phyloP scores from a whole-genome alignment of 2,888 invertebrate species.

The Protophormia terraenovae region DNA sequence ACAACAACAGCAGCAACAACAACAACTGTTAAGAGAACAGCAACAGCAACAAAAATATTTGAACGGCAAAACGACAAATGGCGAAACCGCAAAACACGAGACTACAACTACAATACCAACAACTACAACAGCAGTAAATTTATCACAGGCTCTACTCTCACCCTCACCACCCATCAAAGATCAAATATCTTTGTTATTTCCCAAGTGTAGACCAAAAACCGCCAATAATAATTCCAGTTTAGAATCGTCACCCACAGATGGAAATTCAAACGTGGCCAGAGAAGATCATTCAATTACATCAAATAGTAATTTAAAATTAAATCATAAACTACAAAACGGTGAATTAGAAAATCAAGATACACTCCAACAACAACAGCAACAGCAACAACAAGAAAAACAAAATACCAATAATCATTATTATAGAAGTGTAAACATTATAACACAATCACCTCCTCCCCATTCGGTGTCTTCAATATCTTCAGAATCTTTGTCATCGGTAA shows the following conservation, averaged over 20 bases:
- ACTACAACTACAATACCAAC: conserved; percentile 68
- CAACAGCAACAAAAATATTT: conserved; percentile 55
- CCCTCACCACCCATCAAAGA: conserved; percentile 84
- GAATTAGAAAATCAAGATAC: conserved; percentile 31
- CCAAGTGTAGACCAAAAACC: conserved; percentile 90
- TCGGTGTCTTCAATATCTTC: conserved; percentile 80
- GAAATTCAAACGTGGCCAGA: conserved; percentile 43
- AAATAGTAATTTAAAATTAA: conserved; percentile 52
- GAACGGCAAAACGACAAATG: conserved; percentile 65
- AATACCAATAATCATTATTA: conserved; percentile 72
- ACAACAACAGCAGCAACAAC: conserved; percentile 54
- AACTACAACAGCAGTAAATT: conserved; percentile 68
- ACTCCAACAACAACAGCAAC: conserved; percentile 40
- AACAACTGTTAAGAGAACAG: conserved; percentile 57
- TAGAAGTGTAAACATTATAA: conserved; percentile 76
- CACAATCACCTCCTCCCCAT: conserved; percentile 79
- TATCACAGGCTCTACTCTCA: conserved; percentile 80
- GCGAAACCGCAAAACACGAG: conserved; percentile 62
- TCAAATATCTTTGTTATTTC: conserved; percentile 92
- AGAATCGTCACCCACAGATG: conserved; percentile 48
- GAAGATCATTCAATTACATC: conserved; percentile 60
- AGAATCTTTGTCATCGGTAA: conserved; percentile 80
- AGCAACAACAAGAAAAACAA: conserved; percentile 39
- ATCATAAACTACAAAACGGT: conserved; percentile 32
- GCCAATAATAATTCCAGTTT: conserved; percentile 56